A percentile compares a stretch with the other conserved stretches of the same genome.
Conservation (phyloP, 2,113 vertebrate species). For the Arizona elegans region DNA sequence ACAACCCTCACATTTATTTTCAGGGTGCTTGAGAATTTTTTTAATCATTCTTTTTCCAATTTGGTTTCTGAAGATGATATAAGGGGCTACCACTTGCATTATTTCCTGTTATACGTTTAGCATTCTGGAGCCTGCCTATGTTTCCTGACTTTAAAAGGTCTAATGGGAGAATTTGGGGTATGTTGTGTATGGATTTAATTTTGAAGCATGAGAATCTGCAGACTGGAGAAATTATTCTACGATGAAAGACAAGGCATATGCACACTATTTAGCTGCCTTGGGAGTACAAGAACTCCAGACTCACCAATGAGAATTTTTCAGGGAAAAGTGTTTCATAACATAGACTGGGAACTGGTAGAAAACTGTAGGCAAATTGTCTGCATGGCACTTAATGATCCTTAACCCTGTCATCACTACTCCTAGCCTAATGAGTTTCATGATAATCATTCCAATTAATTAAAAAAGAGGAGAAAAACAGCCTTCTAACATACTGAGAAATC, state of each 20-base stretch:
- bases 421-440: background rate
- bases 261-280: background rate
- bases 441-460: background rate
- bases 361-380: background rate
- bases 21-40: background rate
- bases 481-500: background rate
- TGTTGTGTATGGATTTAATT: background rate
- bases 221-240: background rate
- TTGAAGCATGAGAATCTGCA: background rate
- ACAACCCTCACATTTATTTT: background rate
- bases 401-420: background rate
- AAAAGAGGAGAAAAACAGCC: too few relatives aligned
- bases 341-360: background rate
- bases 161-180: background rate
- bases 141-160: background rate
- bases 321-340: background rate
- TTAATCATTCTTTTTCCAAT: background rate
- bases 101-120: background rate
- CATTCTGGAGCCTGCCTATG: background rate
- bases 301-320: background rate
- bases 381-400: background rate
- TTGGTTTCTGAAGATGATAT: background rate
- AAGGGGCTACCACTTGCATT: background rate
- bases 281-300: background rate
- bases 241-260: background rate